These are phyloP conservation scores for Bimastos eiseni DNA, from an alignment of 2,888 invertebrate genomes.

Conservation along the genomic window DNA sequence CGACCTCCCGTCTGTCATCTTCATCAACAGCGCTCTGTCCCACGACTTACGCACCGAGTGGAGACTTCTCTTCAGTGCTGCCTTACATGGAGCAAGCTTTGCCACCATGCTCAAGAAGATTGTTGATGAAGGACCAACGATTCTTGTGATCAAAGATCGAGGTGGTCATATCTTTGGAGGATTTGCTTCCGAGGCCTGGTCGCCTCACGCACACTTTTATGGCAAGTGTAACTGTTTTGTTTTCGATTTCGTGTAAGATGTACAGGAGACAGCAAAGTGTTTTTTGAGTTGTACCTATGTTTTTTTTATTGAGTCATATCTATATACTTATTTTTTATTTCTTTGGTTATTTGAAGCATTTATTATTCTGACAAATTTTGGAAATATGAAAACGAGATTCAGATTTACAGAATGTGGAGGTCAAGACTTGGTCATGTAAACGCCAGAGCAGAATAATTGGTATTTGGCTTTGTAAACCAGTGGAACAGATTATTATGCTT, in stretches of 20 bases:
- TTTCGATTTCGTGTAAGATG: not conserved
- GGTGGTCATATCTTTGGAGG: slow-evolving; percentile 86
- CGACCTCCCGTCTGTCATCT: slow-evolving; percentile 51
- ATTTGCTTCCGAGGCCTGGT: slow-evolving; percentile 80
- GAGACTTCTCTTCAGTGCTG: slow-evolving; percentile 70
- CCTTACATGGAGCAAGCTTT: slow-evolving; percentile 75
- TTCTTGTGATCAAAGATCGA: slow-evolving; percentile 77
- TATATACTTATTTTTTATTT: too few relatives aligned
- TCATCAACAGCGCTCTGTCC: slow-evolving; percentile 77
- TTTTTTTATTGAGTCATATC: too few relatives aligned
- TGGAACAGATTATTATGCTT: not conserved
- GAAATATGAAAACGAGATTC: too few relatives aligned
- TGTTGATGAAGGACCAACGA: slow-evolving; percentile 65
- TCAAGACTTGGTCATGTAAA: too few relatives aligned
- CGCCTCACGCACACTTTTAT: slow-evolving; percentile 19
- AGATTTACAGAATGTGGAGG: too few relatives aligned
- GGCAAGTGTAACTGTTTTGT: not conserved
- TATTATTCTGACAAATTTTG: too few relatives aligned
- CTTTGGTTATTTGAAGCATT: not conserved
- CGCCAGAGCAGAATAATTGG: too few relatives aligned
- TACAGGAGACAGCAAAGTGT: not conserved
- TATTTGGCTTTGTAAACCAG: not conserved
- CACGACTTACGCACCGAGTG: slow-evolving; percentile 76
- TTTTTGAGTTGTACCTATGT: not conserved
- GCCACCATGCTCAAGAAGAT: slow-evolving; percentile 63